Conservation (phyloP, 2,888 invertebrate species). For the Cheilosia impressa region DNA sequence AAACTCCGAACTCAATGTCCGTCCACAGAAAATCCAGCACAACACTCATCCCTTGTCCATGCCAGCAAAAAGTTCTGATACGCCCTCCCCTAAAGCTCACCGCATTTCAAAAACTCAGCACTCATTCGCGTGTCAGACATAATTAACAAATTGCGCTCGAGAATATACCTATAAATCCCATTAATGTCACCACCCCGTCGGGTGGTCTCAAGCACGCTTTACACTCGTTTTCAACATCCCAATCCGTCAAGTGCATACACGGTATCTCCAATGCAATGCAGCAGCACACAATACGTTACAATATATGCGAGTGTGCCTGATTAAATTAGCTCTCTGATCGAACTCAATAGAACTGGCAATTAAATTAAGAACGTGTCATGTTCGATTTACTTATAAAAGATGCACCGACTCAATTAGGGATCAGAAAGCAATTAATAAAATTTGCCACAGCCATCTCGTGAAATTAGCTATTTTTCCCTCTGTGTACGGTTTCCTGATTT, state of each 20-base stretch:
- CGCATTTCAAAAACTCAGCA: background rate
- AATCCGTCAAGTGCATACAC: slow-evolving; percentile 52
- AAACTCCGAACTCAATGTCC: background rate
- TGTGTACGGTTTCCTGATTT: slow-evolving; percentile 40
- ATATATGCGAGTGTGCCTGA: slow-evolving; percentile 48
- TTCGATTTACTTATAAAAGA: slow-evolving; percentile 73
- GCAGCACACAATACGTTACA: slow-evolving; percentile 10
- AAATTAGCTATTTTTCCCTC: slow-evolving; percentile 10
- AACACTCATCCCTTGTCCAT: too few species aligned
- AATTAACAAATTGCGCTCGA: slow-evolving; percentile 36
- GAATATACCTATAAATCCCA: slow-evolving; percentile 37
- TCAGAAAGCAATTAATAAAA: slow-evolving; percentile 72
- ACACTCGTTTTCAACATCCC: slow-evolving; percentile 50
- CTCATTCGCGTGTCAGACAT: slow-evolving; percentile 28
- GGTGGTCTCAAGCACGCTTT: slow-evolving; percentile 52
- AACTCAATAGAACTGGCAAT: slow-evolving; percentile 73
- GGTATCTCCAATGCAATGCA: background rate
- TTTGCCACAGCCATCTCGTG: slow-evolving; percentile 36
- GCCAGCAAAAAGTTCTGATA: background rate
- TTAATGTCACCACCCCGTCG: slow-evolving; percentile 58
- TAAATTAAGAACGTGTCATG: slow-evolving; percentile 75
- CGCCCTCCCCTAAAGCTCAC: slow-evolving; percentile 8
- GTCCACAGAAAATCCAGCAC: background rate
- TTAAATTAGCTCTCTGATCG: slow-evolving; percentile 70
- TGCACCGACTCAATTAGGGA: slow-evolving; percentile 71